Evolutionary conservation across 2,113 vertebrate genomes (phyloP), one percentile per base, ranked within the genome.

Genomic region (Ursus arctos): DNA sequence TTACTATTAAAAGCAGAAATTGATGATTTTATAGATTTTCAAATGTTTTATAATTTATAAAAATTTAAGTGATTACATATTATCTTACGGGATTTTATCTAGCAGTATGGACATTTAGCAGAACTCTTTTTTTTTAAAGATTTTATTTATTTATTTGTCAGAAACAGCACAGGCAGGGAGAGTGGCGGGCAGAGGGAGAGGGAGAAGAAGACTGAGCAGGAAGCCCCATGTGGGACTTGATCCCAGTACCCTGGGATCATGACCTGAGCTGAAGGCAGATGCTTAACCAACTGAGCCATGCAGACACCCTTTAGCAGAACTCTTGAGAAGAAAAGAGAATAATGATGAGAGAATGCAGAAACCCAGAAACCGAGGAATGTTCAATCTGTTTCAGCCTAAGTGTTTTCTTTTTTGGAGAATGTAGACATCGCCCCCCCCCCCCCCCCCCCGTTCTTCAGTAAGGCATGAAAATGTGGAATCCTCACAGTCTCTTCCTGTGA

Each of bases 41-140:
- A 47, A 91, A 47, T 69, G 47, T 31, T 65, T 88, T 21, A 65
- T 85, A 91, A 88, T 87, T 51, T 40, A 77, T 84, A 92, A 61
- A 77, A 84, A 63, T 61, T 18, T 79, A 65, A 71, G 11, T 61
- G 76, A 55, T 55, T 65, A 31, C 1, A 18, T 51, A 47, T 67
- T 28, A 28, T 51, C 0, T 43, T 2, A 74, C 16, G 21, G 15
- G 4, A 19, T 19, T 67, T 61, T 80, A 24, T 74, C 59, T 67
- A 49, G 5, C 31, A 65, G 33, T 40, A 36, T 89, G 10, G 7
- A 65, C 43, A 88, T 28, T 72, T 57, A 67, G 55, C 24, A 43
- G 10, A 55, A 89, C 28, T 74, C 21, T 33, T 33, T 33, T 33
- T 33, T 63, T 63, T 31, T 2, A 2, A 65, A 33, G 63, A 67